Base-by-base conservation (phyloP, 35 echinoderm and acorn worm species). In the Ophiothrix spiculata region DNA sequence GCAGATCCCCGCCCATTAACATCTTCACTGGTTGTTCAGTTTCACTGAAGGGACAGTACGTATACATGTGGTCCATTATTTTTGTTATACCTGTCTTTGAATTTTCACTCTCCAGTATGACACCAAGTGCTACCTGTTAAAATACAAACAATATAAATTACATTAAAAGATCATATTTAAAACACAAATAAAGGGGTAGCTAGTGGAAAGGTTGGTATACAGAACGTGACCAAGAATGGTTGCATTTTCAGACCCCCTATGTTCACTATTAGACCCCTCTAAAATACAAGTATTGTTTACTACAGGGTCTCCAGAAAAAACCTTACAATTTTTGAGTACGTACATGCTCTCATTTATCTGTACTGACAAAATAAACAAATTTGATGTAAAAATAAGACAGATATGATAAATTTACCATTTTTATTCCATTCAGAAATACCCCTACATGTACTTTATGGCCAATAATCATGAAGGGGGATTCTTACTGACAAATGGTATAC, bases 51-150 rank as follows among this genome's bases (percentile, higher is more conserved):
- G 88, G 88, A 21, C 40, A 41, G 41, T 85, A 90, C 35, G 31
- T 81, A 39, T 90, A 36, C 88, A 90, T 90, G 14, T 85, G 49
- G n/a, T 77, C 79, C 41, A 91, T 79, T 36, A 91, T 91, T n/a
- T 36, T 40, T 25, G 80, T 78, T 56, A 91, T 91, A 19, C 83
- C 90, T 81, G 85, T 76, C 64, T 91, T 60, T 15, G 89, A 85
- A 41, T 91, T 91, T 40, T 91, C 81, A 74, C 86, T 91, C 73
- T 73, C 74, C 28, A 83, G 85, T 23, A 64, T 19, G 35, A 91
- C 82, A 41, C 89, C 89, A 35, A 91, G 83, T 39, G 56, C 86
- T 10, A 90, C 88, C 88, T 90, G 80, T 23, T 8, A 36, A 60
- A 83, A 76, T 25, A 56, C 16, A 56, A 84, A 32, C 28, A n/a